A percentile compares a stretch with the other conserved stretches of the same genome.
Evolutionary conservation across 2,888 invertebrate species (phyloP).

Genomic region (Epirrhoe alternata): DNA sequence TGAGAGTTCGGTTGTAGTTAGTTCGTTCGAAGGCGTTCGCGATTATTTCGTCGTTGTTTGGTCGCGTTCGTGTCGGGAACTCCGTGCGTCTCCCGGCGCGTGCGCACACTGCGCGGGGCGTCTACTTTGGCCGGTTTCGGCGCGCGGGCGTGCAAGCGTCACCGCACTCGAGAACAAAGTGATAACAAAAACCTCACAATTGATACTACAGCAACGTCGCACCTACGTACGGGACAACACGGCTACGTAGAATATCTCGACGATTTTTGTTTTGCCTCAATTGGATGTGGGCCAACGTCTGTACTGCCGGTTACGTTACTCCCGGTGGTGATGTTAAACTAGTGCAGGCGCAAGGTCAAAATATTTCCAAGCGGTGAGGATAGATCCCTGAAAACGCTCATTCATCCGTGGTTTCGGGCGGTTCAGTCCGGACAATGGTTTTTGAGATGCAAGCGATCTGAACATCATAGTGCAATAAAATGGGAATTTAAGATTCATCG

Average conservation of each 20-base stretch:
- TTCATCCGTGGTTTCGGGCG: background rate
- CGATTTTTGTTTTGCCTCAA: conserved; percentile 64
- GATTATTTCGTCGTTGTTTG: conserved; percentile 64
- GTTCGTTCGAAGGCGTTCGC: conserved; percentile 77
- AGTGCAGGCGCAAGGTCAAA: conserved; percentile 61
- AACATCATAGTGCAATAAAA: background rate
- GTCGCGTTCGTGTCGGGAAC: conserved; percentile 64
- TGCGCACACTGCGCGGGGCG: conserved; percentile 59
- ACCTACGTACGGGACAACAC: conserved; percentile 56
- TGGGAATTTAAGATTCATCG: conserved; percentile 37
- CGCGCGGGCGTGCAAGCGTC: conserved; percentile 70
- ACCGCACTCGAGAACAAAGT: conserved; percentile 68
- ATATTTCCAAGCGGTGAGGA: conserved; percentile 43
- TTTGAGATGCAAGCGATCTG: background rate
- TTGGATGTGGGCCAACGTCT: conserved; percentile 67
- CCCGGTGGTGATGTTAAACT: conserved; percentile 63
- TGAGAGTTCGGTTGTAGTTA: conserved; percentile 63
- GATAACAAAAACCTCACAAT: conserved; percentile 77
- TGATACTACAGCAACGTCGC: conserved; percentile 62
- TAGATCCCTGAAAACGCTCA: conserved; percentile 35
- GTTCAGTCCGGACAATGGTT: conserved; percentile 1
- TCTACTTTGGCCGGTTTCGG: conserved; percentile 59
- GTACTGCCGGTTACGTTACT: conserved; percentile 57
- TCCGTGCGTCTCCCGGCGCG: conserved; percentile 69
- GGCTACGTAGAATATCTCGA: conserved; percentile 57